A percentile compares a stretch with the other conserved stretches of the same genome.
Conservation (phyloP, 2,113 vertebrate genomes). For the Lanius collurio region DNA sequence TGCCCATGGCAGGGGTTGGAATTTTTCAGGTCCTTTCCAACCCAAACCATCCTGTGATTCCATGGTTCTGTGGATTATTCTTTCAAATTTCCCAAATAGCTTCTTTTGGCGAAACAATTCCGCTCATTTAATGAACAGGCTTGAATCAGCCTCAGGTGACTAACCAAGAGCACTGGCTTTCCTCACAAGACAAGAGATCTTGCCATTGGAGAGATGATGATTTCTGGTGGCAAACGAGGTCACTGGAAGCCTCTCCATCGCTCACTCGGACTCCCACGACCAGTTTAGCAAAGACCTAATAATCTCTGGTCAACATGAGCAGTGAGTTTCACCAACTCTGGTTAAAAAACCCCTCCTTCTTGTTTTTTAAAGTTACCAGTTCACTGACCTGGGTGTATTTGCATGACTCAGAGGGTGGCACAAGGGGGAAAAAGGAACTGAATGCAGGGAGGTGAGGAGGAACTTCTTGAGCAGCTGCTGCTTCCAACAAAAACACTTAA, state of each 20-base stretch:
- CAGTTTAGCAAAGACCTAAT: fast-evolving
- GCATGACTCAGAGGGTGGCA: neutral
- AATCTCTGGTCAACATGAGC: neutral
- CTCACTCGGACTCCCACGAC: fast-evolving
- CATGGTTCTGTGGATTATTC: fast-evolving
- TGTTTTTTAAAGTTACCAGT: neutral
- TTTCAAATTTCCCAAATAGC: neutral
- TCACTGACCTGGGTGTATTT: neutral
- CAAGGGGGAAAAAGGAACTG: neutral
- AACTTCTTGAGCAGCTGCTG: neutral
- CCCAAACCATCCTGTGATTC: neutral
- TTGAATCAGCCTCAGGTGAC: neutral
- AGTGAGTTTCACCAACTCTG: neutral
- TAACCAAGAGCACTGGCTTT: neutral
- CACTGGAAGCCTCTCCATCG: neutral
- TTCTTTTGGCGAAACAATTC: neutral
- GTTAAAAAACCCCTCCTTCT: neutral
- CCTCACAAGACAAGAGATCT: neutral
- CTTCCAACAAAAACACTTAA: neutral
- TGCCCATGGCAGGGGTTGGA: neutral
- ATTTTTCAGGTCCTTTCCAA: neutral
- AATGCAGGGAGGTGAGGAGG: neutral
- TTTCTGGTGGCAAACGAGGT: neutral
- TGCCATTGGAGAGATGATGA: neutral
- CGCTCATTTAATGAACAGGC: neutral